These are phyloP conservation scores for Tetanocera ferruginea DNA, from an alignment of 2,888 invertebrate genomes.

Conservation along the genomic window DNA sequence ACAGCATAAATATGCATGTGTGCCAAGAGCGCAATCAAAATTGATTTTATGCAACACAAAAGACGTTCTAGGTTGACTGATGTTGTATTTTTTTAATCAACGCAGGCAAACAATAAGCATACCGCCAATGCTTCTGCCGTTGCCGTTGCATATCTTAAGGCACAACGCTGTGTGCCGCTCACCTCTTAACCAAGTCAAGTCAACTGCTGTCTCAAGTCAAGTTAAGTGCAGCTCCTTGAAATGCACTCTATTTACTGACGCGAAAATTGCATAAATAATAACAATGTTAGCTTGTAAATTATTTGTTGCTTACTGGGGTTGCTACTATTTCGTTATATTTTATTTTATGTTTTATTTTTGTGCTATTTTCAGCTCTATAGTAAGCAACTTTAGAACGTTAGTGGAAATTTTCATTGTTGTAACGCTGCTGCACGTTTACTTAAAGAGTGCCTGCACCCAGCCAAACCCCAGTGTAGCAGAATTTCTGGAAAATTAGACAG, in stretches of 20 bases:
- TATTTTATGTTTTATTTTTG: background rate
- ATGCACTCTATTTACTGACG: constrained; percentile 34
- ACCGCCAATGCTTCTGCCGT: background rate
- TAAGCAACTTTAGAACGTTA: too few relatives aligned
- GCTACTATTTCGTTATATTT: background rate
- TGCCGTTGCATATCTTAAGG: constrained; percentile 43
- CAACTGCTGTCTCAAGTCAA: constrained; percentile 1
- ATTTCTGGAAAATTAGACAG: constrained; percentile 53
- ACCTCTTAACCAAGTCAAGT: background rate
- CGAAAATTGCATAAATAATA: constrained; percentile 45
- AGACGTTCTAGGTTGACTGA: constrained; percentile 22
- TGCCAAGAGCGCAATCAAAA: background rate
- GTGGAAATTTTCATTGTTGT: background rate
- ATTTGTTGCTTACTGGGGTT: constrained; percentile 38
- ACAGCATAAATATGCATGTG: background rate
- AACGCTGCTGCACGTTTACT: background rate
- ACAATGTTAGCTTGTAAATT: constrained; percentile 46
- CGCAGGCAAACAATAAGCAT: background rate
- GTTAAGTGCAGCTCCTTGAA: constrained; percentile 10
- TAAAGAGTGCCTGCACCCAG: background rate
- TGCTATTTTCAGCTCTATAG: background rate
- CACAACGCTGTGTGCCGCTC: background rate
- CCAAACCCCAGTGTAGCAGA: background rate
- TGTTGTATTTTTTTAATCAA: constrained; percentile 37
- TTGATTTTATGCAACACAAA: constrained; percentile 16